Percentiles rank a stretch among this genome's conserved stretches.
phyloP scores from a whole-genome alignment of 2,113 vertebrate genomes.

The Cynocephalus volans region DNA sequence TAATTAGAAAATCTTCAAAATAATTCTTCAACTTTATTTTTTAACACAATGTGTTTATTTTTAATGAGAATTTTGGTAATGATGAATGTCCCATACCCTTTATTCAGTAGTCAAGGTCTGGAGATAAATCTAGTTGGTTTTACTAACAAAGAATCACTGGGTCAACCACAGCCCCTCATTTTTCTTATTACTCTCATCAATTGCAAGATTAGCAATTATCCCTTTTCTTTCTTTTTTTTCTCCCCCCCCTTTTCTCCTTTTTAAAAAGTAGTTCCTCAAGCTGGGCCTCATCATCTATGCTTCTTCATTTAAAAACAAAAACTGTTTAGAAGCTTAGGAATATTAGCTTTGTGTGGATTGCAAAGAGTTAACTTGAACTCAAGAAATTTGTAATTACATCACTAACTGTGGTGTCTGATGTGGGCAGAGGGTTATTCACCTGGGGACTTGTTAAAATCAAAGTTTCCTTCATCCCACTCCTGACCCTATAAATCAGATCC shows the following conservation, averaged over 20 bases:
- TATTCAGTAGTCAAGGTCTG: not conserved
- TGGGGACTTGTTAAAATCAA: not conserved
- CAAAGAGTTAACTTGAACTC: constrained; percentile 19
- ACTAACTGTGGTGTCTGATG: not conserved
- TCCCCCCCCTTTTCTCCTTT: not conserved
- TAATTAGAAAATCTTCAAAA: not conserved
- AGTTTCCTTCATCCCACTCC: not conserved
- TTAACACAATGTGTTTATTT: not conserved
- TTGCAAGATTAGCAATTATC: not conserved
- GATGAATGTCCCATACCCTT: not conserved
- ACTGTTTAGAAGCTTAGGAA: not conserved
- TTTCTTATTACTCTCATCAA: not conserved
- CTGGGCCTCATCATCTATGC: not conserved
- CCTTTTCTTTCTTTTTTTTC: not conserved
- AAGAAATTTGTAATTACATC: not conserved
- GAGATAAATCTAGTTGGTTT: not conserved
- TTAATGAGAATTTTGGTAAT: not conserved
- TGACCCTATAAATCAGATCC: not conserved
- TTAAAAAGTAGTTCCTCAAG: not conserved
- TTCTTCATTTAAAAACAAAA: not conserved
- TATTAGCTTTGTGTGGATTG: not conserved
- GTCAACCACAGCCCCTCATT: not conserved
- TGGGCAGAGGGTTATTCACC: not conserved
- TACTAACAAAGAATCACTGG: not conserved
- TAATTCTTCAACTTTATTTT: not conserved